These are phyloP conservation scores for Oreortyx pictus DNA, from an alignment of 2,797 vertebrate species.

Conservation along the genomic window DNA sequence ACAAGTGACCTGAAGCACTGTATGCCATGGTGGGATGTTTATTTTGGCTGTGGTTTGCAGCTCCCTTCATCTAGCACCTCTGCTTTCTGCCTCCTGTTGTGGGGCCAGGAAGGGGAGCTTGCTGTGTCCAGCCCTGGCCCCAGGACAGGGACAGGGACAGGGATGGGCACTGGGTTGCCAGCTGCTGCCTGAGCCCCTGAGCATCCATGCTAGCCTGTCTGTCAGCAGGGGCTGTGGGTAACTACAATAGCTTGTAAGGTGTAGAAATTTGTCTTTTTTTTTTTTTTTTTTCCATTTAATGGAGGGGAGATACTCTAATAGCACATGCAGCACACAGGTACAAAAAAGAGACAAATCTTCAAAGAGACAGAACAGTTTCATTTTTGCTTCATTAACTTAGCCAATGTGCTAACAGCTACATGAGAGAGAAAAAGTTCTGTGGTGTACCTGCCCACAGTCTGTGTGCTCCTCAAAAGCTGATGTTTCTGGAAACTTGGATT, in stretches of 20 bases:
- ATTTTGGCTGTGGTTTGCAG: neutral
- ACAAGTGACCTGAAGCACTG: neutral
- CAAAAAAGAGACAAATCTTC: neutral
- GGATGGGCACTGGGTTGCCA: neutral
- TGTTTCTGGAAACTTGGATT: neutral
- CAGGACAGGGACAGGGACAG: neutral
- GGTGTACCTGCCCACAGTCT: neutral
- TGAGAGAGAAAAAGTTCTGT: neutral
- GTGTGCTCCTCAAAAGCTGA: neutral
- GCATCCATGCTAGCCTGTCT: neutral
- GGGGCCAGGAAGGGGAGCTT: neutral
- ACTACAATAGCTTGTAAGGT: neutral
- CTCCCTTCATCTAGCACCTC: neutral
- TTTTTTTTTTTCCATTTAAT: neutral
- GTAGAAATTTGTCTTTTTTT: neutral
- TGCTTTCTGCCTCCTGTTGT: neutral
- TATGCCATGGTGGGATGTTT: accelerated
- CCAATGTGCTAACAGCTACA: neutral
- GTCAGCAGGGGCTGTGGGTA: accelerated
- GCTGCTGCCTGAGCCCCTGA: neutral
- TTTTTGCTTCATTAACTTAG: neutral
- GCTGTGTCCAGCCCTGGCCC: neutral
- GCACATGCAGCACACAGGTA: neutral
- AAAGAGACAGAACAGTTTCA: neutral
- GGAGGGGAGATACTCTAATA: neutral